Evolutionary conservation across 2,888 invertebrate genomes (phyloP).

Genomic region (Troilus luridus): DNA sequence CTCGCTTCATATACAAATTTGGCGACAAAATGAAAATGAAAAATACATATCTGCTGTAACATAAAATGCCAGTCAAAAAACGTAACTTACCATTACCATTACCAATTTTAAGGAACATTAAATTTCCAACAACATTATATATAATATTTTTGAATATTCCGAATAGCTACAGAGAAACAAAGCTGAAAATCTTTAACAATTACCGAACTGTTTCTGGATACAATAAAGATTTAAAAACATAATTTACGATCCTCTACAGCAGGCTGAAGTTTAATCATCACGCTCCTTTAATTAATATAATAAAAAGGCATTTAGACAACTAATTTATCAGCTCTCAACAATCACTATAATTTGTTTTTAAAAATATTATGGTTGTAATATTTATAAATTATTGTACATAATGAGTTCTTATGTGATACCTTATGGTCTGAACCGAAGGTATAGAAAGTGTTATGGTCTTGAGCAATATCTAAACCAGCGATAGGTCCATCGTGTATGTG

Average conservation of each 20-base stretch:
- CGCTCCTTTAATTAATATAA: background rate
- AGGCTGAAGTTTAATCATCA: background rate
- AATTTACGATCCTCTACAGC: background rate
- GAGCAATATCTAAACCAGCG: conserved; percentile 72
- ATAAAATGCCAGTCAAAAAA: too few species aligned
- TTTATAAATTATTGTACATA: too few species aligned
- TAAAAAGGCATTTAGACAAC: background rate
- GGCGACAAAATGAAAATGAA: too few species aligned
- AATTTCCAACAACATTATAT: too few species aligned
- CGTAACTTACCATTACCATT: too few species aligned
- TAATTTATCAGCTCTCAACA: background rate
- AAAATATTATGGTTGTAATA: background rate
- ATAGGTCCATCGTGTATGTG: conserved; percentile 73
- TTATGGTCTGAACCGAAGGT: conserved; percentile 74
- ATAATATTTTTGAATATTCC: too few species aligned
- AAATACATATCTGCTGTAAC: too few species aligned
- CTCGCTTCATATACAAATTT: too few species aligned
- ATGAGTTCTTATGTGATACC: conserved; percentile 67
- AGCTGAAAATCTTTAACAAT: background rate
- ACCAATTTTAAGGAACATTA: too few species aligned
- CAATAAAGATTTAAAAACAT: background rate
- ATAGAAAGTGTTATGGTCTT: conserved; percentile 74
- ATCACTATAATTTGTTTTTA: background rate
- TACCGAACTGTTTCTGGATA: background rate
- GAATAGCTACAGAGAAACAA: too few species aligned